Evolutionary conservation across 2,797 vertebrate species (phyloP), one percentile per base, ranked within the genome.

Genomic region (Hypotaenidia okinawae): DNA sequence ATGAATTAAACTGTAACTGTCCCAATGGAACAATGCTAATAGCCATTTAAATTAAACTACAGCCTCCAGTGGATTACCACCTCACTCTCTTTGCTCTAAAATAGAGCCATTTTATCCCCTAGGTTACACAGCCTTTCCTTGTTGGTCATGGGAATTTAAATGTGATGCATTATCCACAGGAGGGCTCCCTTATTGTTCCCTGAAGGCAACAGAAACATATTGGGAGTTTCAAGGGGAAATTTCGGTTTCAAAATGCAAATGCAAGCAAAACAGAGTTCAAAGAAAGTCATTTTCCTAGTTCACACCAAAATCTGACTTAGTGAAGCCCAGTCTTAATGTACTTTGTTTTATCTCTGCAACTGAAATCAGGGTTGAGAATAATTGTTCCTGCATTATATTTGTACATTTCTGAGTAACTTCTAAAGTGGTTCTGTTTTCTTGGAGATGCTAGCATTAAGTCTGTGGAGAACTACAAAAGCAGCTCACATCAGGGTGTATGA

Each of bases 11-110:
- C 54, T 89, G 4, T 80, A 93, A 90, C 76, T 95, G 37, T 85
- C 84, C 67, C 92, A 91, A 80, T 78, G 68, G 92, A 94, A 94
- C 49, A 84, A 89, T 96, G 80, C 90, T 96, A 95, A 96, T 94
- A 96, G 94, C 80, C 74, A 77, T 94, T 96, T 95, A 97, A 95
- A 95, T 97, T 92, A 96, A 95, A 88, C 92, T 85, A 87, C 82
- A 88, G 90, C 83, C 84, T 89, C 73, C 69, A 77, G 84, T 94
- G 86, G 68, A 83, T 94, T 95, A 85, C 69, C 47, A 94, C 52
- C 87, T 94, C 59, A 70, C 35, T 90, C 27, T 68, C 58, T 95
- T 94, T 87, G 59, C 66, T 90, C 81, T 92, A 83, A 94, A 89
- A 85, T 74, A 77, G 72, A 94, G 43, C 70, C 32, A 30, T 94